Evolutionary conservation across 2,888 invertebrate species (phyloP).

Genomic region (Cheilosia vernalis): DNA sequence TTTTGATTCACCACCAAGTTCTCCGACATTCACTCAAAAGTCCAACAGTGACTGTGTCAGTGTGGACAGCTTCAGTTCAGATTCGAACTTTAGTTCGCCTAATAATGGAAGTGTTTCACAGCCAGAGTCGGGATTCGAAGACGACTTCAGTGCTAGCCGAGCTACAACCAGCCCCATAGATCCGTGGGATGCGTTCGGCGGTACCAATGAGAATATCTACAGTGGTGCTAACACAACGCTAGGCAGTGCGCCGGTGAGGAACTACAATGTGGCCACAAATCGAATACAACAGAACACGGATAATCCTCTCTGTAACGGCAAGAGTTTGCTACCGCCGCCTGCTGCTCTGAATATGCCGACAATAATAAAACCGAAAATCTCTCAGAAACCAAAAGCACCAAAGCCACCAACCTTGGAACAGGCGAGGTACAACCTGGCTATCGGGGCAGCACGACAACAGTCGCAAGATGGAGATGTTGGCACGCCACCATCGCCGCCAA

Average conservation of each 20-base stretch:
- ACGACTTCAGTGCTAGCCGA: constrained; percentile 87
- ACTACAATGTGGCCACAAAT: constrained; percentile 66
- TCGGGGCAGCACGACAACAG: constrained; percentile 62
- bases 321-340: constrained; percentile 83
- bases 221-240: constrained; percentile 79
- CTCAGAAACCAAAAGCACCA: constrained; percentile 83
- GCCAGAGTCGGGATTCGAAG: constrained; percentile 92
- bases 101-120: constrained; percentile 87
- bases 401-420: constrained; percentile 78
- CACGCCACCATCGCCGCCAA: constrained; percentile 87
- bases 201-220: constrained; percentile 36
- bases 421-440: constrained; percentile 61
- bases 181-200: constrained; percentile 82
- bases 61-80: constrained; percentile 90
- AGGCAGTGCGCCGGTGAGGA: constrained; percentile 82
- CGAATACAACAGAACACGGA: constrained; percentile 85
- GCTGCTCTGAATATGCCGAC: constrained; percentile 87
- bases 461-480: constrained; percentile 36
- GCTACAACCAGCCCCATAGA: constrained; percentile 81
- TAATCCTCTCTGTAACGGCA: constrained; percentile 85
- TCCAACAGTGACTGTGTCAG: constrained; percentile 90
- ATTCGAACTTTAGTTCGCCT: constrained; percentile 86
- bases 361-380: constrained; percentile 86
- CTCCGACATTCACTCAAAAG: constrained; percentile 89
- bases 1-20: constrained; percentile 89